Percentiles rank a stretch among this genome's conserved stretches.
phyloP scores from a whole-genome alignment of 1,140 invertebrate species.

The Tetramorium alpestre region DNA sequence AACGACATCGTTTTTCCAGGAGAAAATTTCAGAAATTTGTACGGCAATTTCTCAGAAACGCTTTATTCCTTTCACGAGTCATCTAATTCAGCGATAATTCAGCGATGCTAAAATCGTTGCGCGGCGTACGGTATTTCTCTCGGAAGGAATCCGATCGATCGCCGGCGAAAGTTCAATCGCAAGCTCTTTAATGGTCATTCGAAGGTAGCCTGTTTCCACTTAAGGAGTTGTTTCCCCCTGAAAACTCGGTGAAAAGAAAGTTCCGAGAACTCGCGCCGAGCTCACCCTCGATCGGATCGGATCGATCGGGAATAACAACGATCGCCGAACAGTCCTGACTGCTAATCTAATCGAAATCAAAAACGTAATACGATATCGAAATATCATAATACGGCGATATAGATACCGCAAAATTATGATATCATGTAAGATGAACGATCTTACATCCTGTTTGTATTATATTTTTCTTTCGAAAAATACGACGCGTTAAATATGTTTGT shows the following conservation, averaged over 20 bases:
- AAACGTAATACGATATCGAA: conserved; percentile 23
- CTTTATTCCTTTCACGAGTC: neutral
- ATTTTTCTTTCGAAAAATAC: neutral
- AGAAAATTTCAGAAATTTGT: neutral
- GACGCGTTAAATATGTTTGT: neutral
- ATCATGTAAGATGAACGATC: conserved; percentile 9
- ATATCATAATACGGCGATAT: neutral
- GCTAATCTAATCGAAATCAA: conserved; percentile 33
- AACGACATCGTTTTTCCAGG: neutral
- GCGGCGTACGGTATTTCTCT: neutral
- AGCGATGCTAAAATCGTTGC: neutral
- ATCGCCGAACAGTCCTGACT: neutral
- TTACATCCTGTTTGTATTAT: neutral
- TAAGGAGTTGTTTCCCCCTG: conserved; percentile 53
- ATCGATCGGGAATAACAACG: conserved; percentile 31
- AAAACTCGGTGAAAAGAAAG: conserved; percentile 64
- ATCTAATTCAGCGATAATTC: neutral
- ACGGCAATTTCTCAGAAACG: neutral
- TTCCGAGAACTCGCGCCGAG: conserved; percentile 59
- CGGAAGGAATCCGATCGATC: conserved; percentile 13
- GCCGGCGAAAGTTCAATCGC: conserved; percentile 66
- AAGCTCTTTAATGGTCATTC: conserved; percentile 58
- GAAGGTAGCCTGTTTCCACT: conserved; percentile 57
- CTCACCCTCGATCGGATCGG: conserved; percentile 58
- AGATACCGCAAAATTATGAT: conserved; percentile 41